These are phyloP conservation scores for Sebastiscus tertius DNA, from an alignment of 2,797 vertebrate genomes.

Conservation along the genomic window DNA sequence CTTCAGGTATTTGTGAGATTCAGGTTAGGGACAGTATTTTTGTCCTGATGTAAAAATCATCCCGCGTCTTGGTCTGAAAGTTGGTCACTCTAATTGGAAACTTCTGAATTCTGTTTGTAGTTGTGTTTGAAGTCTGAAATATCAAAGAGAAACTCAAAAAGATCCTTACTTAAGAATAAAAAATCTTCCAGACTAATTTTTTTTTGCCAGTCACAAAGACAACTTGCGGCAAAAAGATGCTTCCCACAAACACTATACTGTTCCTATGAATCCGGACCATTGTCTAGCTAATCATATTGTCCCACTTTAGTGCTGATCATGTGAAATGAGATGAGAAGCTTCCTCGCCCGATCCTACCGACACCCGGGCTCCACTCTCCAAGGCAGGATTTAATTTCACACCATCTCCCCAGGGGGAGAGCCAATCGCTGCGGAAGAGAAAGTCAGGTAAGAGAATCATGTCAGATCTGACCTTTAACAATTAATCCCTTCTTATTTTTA, in stretches of 20 bases:
- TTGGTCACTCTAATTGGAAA: neutral
- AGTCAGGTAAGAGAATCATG: constrained; percentile 78
- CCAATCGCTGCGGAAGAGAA: constrained; percentile 64
- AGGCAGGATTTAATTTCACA: constrained; percentile 78
- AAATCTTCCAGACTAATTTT: neutral
- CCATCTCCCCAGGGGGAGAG: constrained; percentile 62
- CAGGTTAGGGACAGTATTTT: neutral
- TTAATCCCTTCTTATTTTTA: constrained; percentile 83
- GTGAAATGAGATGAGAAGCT: constrained; percentile 74
- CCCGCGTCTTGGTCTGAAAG: neutral
- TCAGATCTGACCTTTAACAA: constrained; percentile 81
- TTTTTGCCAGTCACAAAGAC: neutral
- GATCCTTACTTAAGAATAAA: neutral
- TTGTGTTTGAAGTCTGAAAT: neutral
- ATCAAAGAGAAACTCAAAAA: neutral
- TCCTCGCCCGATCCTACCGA: constrained; percentile 49
- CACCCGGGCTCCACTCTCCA: constrained; percentile 55
- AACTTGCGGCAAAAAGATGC: neutral
- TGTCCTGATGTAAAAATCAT: neutral
- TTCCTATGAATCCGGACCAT: constrained; percentile 31
- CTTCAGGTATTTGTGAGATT: neutral
- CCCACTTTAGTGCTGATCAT: constrained; percentile 71
- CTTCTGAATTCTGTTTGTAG: neutral
- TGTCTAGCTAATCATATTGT: constrained; percentile 69
- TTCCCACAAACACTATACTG: constrained; percentile 11